Base-by-base conservation (phyloP, 2,797 vertebrate genomes). In the Clarias laeviceps region DNA sequence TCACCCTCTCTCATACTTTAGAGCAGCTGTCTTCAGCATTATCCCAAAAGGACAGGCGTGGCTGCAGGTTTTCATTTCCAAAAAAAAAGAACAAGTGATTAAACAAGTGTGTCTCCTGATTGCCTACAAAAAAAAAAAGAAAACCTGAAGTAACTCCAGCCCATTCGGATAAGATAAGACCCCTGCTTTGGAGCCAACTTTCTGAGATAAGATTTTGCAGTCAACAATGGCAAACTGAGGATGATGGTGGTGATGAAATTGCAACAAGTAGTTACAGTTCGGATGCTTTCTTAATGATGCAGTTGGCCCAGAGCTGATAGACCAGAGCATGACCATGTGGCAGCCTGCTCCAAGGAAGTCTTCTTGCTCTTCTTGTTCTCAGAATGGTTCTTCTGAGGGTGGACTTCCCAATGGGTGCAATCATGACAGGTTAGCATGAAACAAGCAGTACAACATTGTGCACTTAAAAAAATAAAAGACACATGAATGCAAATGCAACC, bases 361-460 rank as follows among this genome's bases (percentile, higher is more conserved):
- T 82, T 99, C 98, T 11, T 99, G 97, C 84, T 97, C 97, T 1
- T 98, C 98, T 37, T 99, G 98, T 89, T 98, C 96, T 0, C 98
- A 98, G 92, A 97, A 96, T 0, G 97, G 96, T 78, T 98, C 95
- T 0, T 96, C 96, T 0, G 97, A 98, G 0, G 94, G 96, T 1
- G 96, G 96, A 5, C 93, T 96, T 0, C 92, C 95, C 89, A 98
- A 96, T 0, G 97, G 97, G 88, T 99, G 98, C 92, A 99, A 96
- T 92, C 98, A 99, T 0, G 98, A 99, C 88, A 97, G 98, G 97
- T 96, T 80, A 84, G 90, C 74, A 59, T 76, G 56, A 72, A 45
- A 66, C 50, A 45, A 56, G 22, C 37, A 65, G 6, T 64, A 9
- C 54, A 27, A 3, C 20, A 40, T 14, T 79, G 57, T 3, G 3